Evolutionary conservation across 2,113 vertebrate genomes (phyloP).

Genomic region (Enhydra lutris): DNA sequence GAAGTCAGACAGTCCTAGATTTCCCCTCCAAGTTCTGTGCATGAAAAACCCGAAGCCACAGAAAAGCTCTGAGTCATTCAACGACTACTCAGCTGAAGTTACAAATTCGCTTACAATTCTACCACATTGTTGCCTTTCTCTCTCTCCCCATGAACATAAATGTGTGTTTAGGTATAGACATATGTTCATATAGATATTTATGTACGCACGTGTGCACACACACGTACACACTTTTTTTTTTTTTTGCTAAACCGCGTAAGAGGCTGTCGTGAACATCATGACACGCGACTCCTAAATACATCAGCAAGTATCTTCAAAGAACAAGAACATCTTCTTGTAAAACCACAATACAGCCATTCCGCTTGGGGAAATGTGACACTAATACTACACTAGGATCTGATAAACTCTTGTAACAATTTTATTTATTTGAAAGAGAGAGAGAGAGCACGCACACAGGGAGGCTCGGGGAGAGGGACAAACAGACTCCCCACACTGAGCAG

Average conservation of each 20-base stretch:
- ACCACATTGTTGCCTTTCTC: background rate
- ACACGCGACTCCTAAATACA: background rate
- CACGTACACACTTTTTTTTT: background rate
- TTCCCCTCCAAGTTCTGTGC: background rate
- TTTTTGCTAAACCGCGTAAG: too few species aligned
- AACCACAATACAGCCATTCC: background rate
- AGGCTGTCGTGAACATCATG: background rate
- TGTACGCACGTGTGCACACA: accelerated
- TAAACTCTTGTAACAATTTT: background rate
- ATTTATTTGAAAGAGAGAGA: background rate
- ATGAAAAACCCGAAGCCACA: background rate
- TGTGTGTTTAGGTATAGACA: background rate
- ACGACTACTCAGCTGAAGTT: background rate
- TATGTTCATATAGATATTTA: background rate
- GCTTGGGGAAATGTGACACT: background rate
- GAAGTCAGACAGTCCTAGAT: background rate
- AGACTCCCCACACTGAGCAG: background rate
- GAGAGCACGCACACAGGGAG: too few species aligned
- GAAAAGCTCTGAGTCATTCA: background rate
- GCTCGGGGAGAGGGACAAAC: background rate
- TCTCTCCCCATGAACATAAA: background rate
- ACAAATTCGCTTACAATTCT: background rate
- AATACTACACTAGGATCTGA: background rate
- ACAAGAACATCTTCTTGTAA: background rate
- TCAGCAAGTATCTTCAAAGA: background rate